A percentile compares a stretch with the other conserved stretches of the same genome.
phyloP scores from a whole-genome alignment of 2,888 invertebrate genomes.

The Teinopalpus imperialis region DNA sequence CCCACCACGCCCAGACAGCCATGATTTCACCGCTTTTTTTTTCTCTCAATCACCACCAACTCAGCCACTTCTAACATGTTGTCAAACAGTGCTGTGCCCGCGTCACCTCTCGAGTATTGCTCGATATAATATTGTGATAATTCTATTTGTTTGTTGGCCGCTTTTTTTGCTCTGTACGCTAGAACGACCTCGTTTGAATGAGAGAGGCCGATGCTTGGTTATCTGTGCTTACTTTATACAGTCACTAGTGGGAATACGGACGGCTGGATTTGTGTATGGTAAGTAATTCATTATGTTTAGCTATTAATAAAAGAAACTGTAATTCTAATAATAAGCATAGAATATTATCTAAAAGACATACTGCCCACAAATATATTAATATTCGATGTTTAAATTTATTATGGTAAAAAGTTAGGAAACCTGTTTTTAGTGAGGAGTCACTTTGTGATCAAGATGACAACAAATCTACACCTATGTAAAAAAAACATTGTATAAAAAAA shows the following conservation, averaged over 20 bases:
- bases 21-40: conserved; percentile 73
- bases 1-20: conserved; percentile 69
- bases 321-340: too few relatives aligned
- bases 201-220: conserved; percentile 19
- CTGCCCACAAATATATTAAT: too few relatives aligned
- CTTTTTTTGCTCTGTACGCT: conserved; percentile 14
- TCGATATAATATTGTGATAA: conserved; percentile 19
- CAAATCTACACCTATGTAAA: too few relatives aligned
- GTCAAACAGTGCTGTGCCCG: conserved; percentile 44
- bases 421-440: too few relatives aligned
- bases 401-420: too few relatives aligned
- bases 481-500: too few relatives aligned
- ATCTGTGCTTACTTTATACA: conserved; percentile 17
- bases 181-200: conserved; percentile 17
- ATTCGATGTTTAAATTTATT: too few relatives aligned
- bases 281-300: conserved; percentile 15
- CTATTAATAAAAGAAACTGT: too few relatives aligned
- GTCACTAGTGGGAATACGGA: background rate
- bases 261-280: conserved; percentile 1
- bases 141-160: conserved; percentile 20
- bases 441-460: too few relatives aligned
- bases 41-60: conserved; percentile 55
- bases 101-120: conserved; percentile 15
- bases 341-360: too few relatives aligned
- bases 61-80: conserved; percentile 70